Evolutionary conservation across 2,113 vertebrate genomes (phyloP), one percentile per base, ranked within the genome.

Genomic region (Mola mola): DNA sequence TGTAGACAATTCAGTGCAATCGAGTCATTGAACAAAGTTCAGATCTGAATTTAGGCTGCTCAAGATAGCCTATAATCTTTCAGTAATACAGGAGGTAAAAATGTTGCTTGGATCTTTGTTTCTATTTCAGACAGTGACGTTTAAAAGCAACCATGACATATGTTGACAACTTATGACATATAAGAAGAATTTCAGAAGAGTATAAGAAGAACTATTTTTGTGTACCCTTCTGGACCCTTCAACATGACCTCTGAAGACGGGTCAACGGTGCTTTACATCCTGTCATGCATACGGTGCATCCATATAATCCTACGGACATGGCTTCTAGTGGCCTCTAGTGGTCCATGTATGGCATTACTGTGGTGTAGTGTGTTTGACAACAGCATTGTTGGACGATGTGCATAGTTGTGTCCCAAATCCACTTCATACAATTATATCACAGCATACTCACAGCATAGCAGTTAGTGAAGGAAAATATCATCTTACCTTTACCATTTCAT

Each of bases 291-390:
- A n/a, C 46, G n/a, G n/a, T n/a, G n/a, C n/a, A n/a, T 22, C 37
- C 26, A 21, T 38, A 11, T 53, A 43, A 8, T 66, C 61, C 47
- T 42, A 22, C 56, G 62, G 36, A 72, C 53, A 68, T 70, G 74
- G 61, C 48, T 62, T 87, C 58, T 87, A 84, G 83, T 70, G 81
- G 81, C 84, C 87, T 90, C 89, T 88, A 83, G 87, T 82, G 89
- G 86, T 43, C 28, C 15, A 1, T 5, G 9, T n/a, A 1, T 40
- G 41, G 65, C 49, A 43, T 59, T 72, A 42, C 70, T 44, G 2
- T 52, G 26, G 43, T 19, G 40, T 15, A 37, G 17, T 43, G 37
- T 38, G 34, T 37, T 22, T 49, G 26, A n/a, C 12, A 41, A 15
- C 10, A 5, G 4, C 33, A 38, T 53, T 24, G 40, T 2, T 51